Base-by-base conservation (phyloP, 1,140 invertebrate genomes). In the Trypoxylus dichotomus region DNA sequence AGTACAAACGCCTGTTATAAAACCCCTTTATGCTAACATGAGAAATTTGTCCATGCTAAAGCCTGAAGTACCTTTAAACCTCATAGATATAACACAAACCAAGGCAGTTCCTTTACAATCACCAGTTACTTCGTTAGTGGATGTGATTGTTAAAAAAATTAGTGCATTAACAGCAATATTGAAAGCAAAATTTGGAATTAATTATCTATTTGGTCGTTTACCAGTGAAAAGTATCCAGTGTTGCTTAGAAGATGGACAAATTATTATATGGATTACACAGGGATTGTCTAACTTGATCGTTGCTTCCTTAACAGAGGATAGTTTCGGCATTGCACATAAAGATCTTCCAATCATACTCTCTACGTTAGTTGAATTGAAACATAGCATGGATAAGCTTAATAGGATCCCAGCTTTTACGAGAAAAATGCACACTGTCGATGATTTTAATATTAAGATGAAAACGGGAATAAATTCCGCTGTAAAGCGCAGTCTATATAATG, bases 301-400 rank as follows among this genome's bases (percentile, higher is more conserved):
- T 1, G 86, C 89, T 42, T 95, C 94, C 0, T 84, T 94, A 3
- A 89, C 80, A 8, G 94, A 95, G 87, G 94, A 95, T 86, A 89
- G 88, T 76, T 95, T 91, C 87, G 94, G 94, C 58, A 90, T 95
- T 68, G 93, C 94, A 3, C 94, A 95, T 82, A 93, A 92, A 84
- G 93, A 94, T 85, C 85, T 95, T 29, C 86, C 92, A 10, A 82
- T 85, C 21, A 90, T 95, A n/a, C 90, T 96, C 43, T 88, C 88
- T 60, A 82, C 89, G 7, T 81, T 95, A 1, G 83, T 94, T 3
- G 87, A 87, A 60, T 86, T 95, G 0, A 94, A 94, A 80, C 87
- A 90, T 43, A 89, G 89, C 79, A 81, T 94, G 41, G 93, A 95
- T 76, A 94, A 93, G 84, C 81, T 94, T 32, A 89, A 90, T 81